phyloP scores from a whole-genome alignment of 1,140 invertebrate genomes.

The Leptinotarsa lineolata region DNA sequence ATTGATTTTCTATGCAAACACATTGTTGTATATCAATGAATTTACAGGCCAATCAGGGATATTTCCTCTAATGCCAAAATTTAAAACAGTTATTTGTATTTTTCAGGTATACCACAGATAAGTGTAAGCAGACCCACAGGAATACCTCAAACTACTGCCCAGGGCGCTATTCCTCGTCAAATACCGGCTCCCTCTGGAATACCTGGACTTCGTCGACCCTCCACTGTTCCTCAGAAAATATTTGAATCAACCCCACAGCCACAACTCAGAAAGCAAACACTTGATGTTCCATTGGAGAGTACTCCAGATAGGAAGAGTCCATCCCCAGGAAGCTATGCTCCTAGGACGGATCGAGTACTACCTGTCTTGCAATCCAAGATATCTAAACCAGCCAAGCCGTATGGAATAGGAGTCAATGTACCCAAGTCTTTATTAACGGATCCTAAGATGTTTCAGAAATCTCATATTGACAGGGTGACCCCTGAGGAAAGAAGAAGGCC shows the following conservation, averaged over 20 bases:
- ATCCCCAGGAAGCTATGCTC: background rate
- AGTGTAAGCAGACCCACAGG: background rate
- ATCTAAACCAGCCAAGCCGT: background rate
- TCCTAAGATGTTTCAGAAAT: background rate
- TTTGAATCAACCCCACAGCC: background rate
- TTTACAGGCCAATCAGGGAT: too few species aligned
- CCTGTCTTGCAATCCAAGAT: background rate
- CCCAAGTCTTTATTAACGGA: background rate
- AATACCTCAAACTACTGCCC: background rate
- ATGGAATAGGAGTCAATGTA: background rate
- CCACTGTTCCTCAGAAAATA: background rate
- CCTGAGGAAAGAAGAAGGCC: background rate
- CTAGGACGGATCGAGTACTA: background rate
- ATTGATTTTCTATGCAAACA: too few species aligned
- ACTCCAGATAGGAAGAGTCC: background rate
- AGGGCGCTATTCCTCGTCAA: background rate
- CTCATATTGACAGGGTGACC: background rate
- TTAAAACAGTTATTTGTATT: too few species aligned
- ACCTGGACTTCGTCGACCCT: background rate
- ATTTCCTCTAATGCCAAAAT: too few species aligned
- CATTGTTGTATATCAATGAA: too few species aligned
- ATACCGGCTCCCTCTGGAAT: background rate
- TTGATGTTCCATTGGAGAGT: background rate
- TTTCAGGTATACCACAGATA: background rate
- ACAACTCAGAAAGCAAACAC: background rate